Evolutionary conservation across 2,113 vertebrate species (phyloP).

Genomic region (Cranoglanis bouderius): DNA sequence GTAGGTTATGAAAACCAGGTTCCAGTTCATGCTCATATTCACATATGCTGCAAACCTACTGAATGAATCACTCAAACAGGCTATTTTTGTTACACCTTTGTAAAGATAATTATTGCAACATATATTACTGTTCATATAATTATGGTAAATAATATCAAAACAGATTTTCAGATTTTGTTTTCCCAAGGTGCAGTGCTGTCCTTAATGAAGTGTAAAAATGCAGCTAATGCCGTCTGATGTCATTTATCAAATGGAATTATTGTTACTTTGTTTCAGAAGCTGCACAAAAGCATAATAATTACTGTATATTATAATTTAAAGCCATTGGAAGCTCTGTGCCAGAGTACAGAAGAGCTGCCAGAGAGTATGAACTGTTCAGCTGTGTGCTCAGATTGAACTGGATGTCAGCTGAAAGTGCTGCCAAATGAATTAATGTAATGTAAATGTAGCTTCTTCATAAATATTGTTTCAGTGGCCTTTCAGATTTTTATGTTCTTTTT

Average conservation of each 20-base stretch:
- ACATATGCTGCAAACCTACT: not conserved
- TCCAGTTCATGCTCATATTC: slow-evolving; percentile 21
- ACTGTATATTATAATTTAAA: not conserved
- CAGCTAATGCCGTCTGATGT: not conserved
- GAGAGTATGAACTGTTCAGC: not conserved
- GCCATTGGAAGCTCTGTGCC: not conserved
- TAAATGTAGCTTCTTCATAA: not conserved
- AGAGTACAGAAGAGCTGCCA: not conserved
- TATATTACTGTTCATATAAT: slow-evolving; percentile 4
- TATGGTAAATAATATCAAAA: slow-evolving; percentile 14
- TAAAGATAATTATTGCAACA: slow-evolving; percentile 8
- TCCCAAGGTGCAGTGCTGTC: slow-evolving; percentile 6
- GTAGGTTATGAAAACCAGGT: not conserved
- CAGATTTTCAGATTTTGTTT: slow-evolving; percentile 13
- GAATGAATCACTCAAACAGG: not conserved
- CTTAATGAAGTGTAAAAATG: slow-evolving; percentile 12
- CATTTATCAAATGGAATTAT: slow-evolving; percentile 4
- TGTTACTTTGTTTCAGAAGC: not conserved
- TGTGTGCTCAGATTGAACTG: not conserved
- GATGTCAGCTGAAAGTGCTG: not conserved
- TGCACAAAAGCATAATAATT: not conserved
- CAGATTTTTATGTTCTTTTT: not conserved
- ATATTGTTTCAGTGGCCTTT: not conserved
- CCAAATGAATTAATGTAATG: not conserved
- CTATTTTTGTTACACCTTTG: slow-evolving; percentile 29